A percentile compares a stretch with the other conserved stretches of the same genome.
phyloP scores from a whole-genome alignment of 2,888 invertebrate species.

The Nephrotoma flavescens region DNA sequence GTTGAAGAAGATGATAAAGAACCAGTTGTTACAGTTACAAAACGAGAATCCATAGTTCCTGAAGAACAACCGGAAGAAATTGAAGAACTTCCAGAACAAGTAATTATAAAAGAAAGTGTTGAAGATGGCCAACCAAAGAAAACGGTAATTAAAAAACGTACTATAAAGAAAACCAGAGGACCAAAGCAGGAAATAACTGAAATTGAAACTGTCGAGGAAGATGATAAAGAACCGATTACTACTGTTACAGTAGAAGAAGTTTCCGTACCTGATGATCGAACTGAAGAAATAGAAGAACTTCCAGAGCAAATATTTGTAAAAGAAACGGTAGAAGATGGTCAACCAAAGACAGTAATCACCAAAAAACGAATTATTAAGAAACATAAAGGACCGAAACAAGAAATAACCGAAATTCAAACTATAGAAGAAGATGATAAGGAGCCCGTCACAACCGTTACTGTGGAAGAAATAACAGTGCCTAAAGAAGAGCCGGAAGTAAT shows the following conservation, averaged over 20 bases:
- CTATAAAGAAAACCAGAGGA: slow-evolving; percentile 33
- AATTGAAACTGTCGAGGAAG: slow-evolving; percentile 30
- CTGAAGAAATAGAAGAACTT: slow-evolving; percentile 17
- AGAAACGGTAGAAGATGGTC: slow-evolving; percentile 30
- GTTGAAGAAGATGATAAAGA: slow-evolving; percentile 30
- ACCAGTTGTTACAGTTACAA: slow-evolving; percentile 22
- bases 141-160: slow-evolving; percentile 30
- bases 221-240: slow-evolving; percentile 30
- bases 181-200: slow-evolving; percentile 30
- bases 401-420: slow-evolving; percentile 29
- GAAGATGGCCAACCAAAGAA: slow-evolving; percentile 27
- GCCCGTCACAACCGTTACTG: slow-evolving; percentile 27
- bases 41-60: slow-evolving; percentile 18
- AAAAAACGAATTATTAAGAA: slow-evolving; percentile 36
- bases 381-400: slow-evolving; percentile 27
- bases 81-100: slow-evolving; percentile 11
- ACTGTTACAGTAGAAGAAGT: slow-evolving; percentile 22
- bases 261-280: slow-evolving; percentile 12
- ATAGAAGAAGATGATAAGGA: slow-evolving; percentile 31
- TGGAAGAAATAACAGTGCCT: slow-evolving; percentile 15
- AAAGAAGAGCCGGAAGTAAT: slow-evolving; percentile 21
- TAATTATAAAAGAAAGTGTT: slow-evolving; percentile 28
- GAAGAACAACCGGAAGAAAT: slow-evolving; percentile 13
- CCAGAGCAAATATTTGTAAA: slow-evolving; percentile 19
- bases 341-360: slow-evolving; percentile 26